phyloP scores from a whole-genome alignment of 1,140 invertebrate genomes.

The Aphelenchoides fujianensis region DNA sequence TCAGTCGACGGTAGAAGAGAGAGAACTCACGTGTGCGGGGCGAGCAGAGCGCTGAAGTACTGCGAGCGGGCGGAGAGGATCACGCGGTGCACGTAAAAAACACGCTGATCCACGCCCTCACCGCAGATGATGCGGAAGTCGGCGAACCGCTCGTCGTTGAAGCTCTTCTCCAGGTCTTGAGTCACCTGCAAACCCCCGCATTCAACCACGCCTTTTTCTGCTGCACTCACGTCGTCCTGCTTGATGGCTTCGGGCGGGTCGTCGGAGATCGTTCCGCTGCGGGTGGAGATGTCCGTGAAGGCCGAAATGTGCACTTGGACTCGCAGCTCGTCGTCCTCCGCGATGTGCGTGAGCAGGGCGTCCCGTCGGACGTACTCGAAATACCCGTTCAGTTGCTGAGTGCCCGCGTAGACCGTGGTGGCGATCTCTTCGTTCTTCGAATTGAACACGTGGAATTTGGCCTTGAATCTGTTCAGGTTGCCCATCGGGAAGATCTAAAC shows the following conservation, averaged over 20 bases:
- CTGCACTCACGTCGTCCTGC: no score
- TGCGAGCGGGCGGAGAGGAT: constrained; percentile 62
- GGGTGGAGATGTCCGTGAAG: constrained; percentile 58
- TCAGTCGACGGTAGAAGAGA: background rate
- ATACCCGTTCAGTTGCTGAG: constrained; percentile 58
- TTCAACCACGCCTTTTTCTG: no score
- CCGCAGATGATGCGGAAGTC: constrained; percentile 58
- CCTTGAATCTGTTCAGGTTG: constrained; percentile 52
- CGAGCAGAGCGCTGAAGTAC: constrained; percentile 63
- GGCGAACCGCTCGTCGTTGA: constrained; percentile 42
- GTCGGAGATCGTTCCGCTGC: no score
- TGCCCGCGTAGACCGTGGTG: constrained; percentile 59
- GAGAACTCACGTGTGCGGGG: constrained; percentile 34
- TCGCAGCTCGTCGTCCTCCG: constrained; percentile 52
- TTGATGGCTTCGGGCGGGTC: no score
- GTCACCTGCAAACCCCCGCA: no score
- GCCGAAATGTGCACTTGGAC: constrained; percentile 49
- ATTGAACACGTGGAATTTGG: constrained; percentile 58
- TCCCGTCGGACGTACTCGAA: constrained; percentile 62
- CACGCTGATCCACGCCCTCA: constrained; percentile 25
- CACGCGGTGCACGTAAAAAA: constrained; percentile 57
- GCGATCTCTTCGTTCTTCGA: constrained; percentile 53
- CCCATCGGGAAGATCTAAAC: constrained; percentile 42
- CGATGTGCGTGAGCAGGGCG: constrained; percentile 49
- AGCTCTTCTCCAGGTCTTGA: constrained; percentile 38